Base-by-base conservation (phyloP, 2,888 invertebrate species). In the Drosophila bunnanda region DNA sequence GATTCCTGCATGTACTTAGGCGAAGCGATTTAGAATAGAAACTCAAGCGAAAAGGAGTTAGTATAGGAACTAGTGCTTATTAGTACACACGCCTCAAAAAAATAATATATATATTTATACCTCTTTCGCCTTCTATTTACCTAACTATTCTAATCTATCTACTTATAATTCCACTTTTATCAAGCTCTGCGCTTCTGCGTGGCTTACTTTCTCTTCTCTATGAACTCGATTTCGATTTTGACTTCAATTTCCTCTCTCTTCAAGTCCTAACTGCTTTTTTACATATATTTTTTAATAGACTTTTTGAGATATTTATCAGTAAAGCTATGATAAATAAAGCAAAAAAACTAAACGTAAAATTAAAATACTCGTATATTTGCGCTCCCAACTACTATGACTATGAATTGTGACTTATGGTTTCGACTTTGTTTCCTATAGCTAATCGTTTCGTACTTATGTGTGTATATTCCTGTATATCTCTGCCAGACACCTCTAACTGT, bases 401-500 rank as follows among this genome's bases (percentile, higher is more conserved):
- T 80, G 32, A 70, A 72, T 79, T 75, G 68, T 68, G 70, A 58
- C 69, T 82, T 82, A 83, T 65, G 79, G 82, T 80, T 85, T 68
- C 38, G 20, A 72, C 65, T 77, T 80, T 77, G 61, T 75, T 82
- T 69, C 72, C 72, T 56, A 70, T 73, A 70, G 64, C 72, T 73
- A 70, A 73, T 73, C 48, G 55, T 70, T 68, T 71, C 72, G 67
- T 77, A 70, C 62, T 65, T 87, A 78, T 82, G 79, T 88, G 88
- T 82, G 88, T 87, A 75, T 83, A n/a, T 30, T 58, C 30, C 17
- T 46, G 68, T 67, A 67, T 36, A 61, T 69, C 64, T 67, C 52
- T 81, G 60, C 67, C 70, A 78, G 57, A 61, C 54, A 71, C 73
- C 77, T 82, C 77, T 88, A 76, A 85, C 67, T 85, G 86, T 82